Base-by-base conservation (phyloP, 2,888 invertebrate genomes). In the Cylindroiulus punctatus region DNA sequence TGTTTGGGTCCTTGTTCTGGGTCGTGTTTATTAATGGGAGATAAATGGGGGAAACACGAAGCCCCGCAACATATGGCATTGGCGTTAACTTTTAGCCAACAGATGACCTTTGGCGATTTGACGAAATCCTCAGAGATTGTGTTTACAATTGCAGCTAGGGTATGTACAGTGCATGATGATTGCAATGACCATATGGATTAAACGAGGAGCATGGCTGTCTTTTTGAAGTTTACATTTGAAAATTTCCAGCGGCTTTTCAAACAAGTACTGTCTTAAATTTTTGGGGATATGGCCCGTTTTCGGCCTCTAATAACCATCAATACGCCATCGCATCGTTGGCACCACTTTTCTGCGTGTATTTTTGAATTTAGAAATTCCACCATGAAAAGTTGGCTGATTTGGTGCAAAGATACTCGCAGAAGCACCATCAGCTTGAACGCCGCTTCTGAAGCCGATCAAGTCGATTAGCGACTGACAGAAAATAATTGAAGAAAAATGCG, bases 1-100 rank as follows among this genome's bases (percentile, higher is more conserved):
- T 83, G 83, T 83, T 83, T 83, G 83, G 83, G 44, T 42, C 83
- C 83, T 83, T 44, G 83, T 83, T 83, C 42, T n/a, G 44, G 83
- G 12, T 40, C 83, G 44, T 83, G 83, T 83, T 83, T 83, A 40
- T 83, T 83, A 83, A 83, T 83, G 40, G 83, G 83, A 83, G 83
- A n/a, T 22, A 83, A 83, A 83, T 83, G 44, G 83, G 83, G 26
- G 44, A 83, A 83, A 40, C 17, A 26, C 19, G 83, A 83, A 22
- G 42, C 83, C 83, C 83, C 19, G 10, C 36, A 32, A 83, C 40
- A 76, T 8, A 76, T 76, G 76, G 76, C 76, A 76, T 30, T 76
- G 76, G 30, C 76, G 76, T 76, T 76, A 76, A 76, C 76, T 76
- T 76, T 76, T 76, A 26, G 76, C 26, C 76, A 76, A 30, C 26